Base-by-base conservation (phyloP, 1,140 invertebrate genomes). In the Muscidifurax raptorellus region DNA sequence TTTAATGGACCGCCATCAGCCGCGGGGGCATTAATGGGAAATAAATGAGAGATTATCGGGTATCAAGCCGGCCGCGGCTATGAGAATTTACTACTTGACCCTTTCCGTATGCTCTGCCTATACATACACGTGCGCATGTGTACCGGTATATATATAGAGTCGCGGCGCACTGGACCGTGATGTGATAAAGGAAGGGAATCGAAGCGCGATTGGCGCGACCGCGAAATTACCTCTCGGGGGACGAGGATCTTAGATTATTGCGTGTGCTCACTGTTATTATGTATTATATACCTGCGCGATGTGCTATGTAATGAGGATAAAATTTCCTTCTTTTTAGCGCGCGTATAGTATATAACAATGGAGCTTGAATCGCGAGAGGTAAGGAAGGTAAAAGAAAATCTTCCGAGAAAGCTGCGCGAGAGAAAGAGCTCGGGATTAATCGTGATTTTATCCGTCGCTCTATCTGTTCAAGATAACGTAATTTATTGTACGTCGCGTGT, bases 41-140 rank as follows among this genome's bases (percentile, higher is more conserved):
- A 86, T 84, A 87, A 87, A 87, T 81, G 83, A 85, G 67, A 85
- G 84, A 86, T 85, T 83, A 86, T 87, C 84, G 77, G 71, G 36
- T 72, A 79, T 74, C 69, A 76, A 72, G 40, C 66, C 10, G 15
- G 52, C 30, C 13, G 13, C 52, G 25, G 0, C 52, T 1, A 82
- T 44, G 72, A 82, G 80, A 82, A 82, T 82, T 82, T 82, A 82
- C 80, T 76, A 82, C 74, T 83, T 83, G 52, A 69, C 36, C 32
- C 81, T 77, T 83, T 69, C 59, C 74, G 28, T 27, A 59, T 64
- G 75, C 71, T n/a, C 32, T 28, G 40, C n/a, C n/a, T 66, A 75
- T 59, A 27, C 30, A 64, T 5, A 12, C 44, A 1, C 18, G 44
- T n/a, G 74, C 59, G 66, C 27, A 2, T 25, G n/a, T 52, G 2